Percentiles rank a stretch among this genome's conserved stretches.
phyloP scores from a whole-genome alignment of 2,113 vertebrate species.

The Petrocephalus zakoni region DNA sequence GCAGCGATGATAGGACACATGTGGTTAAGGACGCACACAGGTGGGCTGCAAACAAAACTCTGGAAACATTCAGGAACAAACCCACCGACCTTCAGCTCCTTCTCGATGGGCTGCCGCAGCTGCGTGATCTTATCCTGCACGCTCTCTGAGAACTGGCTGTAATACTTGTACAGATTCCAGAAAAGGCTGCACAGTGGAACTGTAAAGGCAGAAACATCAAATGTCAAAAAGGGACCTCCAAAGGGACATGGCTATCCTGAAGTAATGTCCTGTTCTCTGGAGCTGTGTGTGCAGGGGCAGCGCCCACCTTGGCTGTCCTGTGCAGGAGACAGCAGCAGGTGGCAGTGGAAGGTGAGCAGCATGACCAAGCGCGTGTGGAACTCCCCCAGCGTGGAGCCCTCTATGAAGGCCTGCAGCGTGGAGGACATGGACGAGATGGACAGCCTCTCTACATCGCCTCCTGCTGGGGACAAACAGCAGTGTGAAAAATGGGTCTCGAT shows the following conservation, averaged over 20 bases:
- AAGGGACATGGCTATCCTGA: background rate
- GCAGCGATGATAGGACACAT: background rate
- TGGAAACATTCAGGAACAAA: background rate
- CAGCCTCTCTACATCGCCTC: conserved; percentile 40
- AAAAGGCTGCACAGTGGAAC: conserved; percentile 77
- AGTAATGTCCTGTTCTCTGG: background rate
- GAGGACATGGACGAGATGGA: conserved; percentile 65
- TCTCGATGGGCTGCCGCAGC: conserved; percentile 85
- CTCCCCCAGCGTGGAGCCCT: conserved; percentile 82
- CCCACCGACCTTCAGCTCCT: conserved; percentile 83
- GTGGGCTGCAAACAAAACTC: no score
- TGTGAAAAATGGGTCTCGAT: background rate
- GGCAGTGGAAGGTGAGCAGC: conserved; percentile 89
- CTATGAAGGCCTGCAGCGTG: conserved; percentile 84
- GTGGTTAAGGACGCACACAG: background rate
- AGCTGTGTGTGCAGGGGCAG: background rate
- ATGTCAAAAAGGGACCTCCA: background rate
- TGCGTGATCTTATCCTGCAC: conserved; percentile 72
- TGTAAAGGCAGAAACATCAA: conserved; percentile 46
- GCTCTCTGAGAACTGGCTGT: conserved; percentile 79
- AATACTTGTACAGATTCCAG: conserved; percentile 92
- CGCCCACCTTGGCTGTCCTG: conserved; percentile 70
- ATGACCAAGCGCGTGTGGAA: conserved; percentile 75
- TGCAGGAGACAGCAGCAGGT: conserved; percentile 74
- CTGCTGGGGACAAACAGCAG: conserved; percentile 20